phyloP scores from a whole-genome alignment of 2,888 invertebrate genomes.

The Oxyteleia sp. region DNA sequence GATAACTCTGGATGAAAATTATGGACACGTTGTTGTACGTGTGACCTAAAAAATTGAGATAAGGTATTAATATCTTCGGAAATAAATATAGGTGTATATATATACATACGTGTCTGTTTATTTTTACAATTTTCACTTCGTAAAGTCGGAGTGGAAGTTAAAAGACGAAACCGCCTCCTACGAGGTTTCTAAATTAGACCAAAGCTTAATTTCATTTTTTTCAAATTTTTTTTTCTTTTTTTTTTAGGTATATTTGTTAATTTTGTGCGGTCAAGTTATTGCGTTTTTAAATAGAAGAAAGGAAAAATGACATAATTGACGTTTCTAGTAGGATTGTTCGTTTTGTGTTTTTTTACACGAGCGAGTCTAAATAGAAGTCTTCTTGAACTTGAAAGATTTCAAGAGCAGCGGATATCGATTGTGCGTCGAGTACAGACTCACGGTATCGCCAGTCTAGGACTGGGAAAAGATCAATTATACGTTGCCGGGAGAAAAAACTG shows the following conservation, averaged over 20 bases:
- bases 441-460: neutral
- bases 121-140: constrained; percentile 33
- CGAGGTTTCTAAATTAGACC: constrained; percentile 44
- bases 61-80: constrained; percentile 19
- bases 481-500: constrained; percentile 2
- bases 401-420: constrained; percentile 45
- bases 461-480: constrained; percentile 2
- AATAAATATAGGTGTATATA: neutral
- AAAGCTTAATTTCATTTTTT: constrained; percentile 19
- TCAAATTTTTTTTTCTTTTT: neutral
- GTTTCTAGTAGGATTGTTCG: neutral
- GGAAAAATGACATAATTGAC: no score
- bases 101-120: constrained; percentile 4
- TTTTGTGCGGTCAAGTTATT: neutral
- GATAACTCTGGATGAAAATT: no score
- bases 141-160: neutral
- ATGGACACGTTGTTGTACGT: neutral
- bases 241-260: no score
- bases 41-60: constrained; percentile 19
- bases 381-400: constrained; percentile 64
- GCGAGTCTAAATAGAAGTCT: constrained; percentile 8
- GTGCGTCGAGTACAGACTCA: constrained; percentile 6
- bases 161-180: constrained; percentile 27
- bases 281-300: no score
- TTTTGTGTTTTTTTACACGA: constrained; percentile 7